phyloP scores from a whole-genome alignment of 2,113 vertebrate species.

The Lethenteron camtschaticum region DNA sequence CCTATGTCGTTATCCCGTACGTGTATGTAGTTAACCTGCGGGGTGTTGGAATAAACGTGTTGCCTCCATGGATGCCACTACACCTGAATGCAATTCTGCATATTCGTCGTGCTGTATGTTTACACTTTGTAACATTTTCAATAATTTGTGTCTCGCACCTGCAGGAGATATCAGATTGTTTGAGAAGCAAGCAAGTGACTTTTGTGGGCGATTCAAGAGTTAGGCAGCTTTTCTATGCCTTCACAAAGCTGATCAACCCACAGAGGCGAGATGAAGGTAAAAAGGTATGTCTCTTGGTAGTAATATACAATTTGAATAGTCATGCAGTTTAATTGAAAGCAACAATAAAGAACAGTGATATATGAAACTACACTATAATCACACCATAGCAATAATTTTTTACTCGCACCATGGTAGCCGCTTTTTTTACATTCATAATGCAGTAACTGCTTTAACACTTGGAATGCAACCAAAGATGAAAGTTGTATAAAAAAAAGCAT shows the following conservation, averaged over 20 bases:
- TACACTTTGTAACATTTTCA: conserved; percentile 13
- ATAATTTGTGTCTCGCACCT: conserved; percentile 13
- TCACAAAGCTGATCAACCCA: conserved; percentile 60
- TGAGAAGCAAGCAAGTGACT: conserved; percentile 44
- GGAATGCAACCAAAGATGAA: too few relatives aligned
- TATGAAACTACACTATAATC: too few relatives aligned
- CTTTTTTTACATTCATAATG: too few relatives aligned
- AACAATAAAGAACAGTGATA: neutral
- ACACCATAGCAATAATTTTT: too few relatives aligned
- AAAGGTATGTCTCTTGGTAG: conserved; percentile 35
- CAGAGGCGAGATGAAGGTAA: conserved; percentile 43
- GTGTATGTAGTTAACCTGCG: too few relatives aligned
- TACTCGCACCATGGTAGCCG: too few relatives aligned
- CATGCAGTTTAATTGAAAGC: neutral
- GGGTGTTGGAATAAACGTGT: neutral
- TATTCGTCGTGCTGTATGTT: conserved; percentile 7
- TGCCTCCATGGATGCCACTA: conserved; percentile 5
- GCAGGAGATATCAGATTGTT: conserved; percentile 77
- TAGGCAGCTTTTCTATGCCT: conserved; percentile 74
- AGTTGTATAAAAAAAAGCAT: too few relatives aligned
- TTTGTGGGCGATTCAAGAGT: conserved; percentile 92
- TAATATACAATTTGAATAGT: neutral
- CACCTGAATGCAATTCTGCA: conserved; percentile 2
- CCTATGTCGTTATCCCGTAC: too few relatives aligned
- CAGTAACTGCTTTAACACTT: too few relatives aligned